Evolutionary conservation across 2,888 invertebrate genomes (phyloP).

Genomic region (Lypha dubia): DNA sequence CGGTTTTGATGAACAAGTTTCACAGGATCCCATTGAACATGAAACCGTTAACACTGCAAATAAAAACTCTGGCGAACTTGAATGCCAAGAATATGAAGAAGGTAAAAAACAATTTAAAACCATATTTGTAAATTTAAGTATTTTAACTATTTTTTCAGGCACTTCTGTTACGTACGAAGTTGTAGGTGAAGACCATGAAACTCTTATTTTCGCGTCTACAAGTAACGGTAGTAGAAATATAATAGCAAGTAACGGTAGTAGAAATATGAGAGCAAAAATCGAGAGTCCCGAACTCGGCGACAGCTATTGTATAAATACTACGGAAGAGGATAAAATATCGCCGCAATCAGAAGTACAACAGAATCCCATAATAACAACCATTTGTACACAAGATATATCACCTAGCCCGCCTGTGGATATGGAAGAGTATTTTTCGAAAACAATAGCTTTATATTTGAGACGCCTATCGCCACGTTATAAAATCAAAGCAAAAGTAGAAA

Average conservation of each 20-base stretch:
- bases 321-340: conserved; percentile 14
- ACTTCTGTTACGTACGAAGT: conserved; percentile 66
- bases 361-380: conserved; percentile 8
- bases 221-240: conserved; percentile 22
- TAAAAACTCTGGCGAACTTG: conserved; percentile 43
- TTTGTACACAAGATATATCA: not conserved
- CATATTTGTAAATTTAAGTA: not conserved
- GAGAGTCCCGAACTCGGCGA: not conserved
- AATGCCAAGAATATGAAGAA: conserved; percentile 72
- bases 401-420: conserved; percentile 72
- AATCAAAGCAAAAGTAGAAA: conserved; percentile 82
- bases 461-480: conserved; percentile 81
- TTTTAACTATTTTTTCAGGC: conserved; percentile 35
- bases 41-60: not conserved
- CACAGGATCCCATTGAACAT: conserved; percentile 24
- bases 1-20: conserved; percentile 41
- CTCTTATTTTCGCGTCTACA: not conserved
- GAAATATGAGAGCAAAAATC: conserved; percentile 18
- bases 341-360: conserved; percentile 42
- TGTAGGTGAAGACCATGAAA: conserved; percentile 48
- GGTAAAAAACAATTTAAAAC: conserved; percentile 47
- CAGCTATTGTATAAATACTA: conserved; percentile 40
- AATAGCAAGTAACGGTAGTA: not conserved
- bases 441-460: conserved; percentile 79
- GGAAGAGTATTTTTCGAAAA: conserved; percentile 82